Evolutionary conservation across 2,113 vertebrate species (phyloP), one percentile per base, ranked within the genome.

Genomic region (Elephas maximus): DNA sequence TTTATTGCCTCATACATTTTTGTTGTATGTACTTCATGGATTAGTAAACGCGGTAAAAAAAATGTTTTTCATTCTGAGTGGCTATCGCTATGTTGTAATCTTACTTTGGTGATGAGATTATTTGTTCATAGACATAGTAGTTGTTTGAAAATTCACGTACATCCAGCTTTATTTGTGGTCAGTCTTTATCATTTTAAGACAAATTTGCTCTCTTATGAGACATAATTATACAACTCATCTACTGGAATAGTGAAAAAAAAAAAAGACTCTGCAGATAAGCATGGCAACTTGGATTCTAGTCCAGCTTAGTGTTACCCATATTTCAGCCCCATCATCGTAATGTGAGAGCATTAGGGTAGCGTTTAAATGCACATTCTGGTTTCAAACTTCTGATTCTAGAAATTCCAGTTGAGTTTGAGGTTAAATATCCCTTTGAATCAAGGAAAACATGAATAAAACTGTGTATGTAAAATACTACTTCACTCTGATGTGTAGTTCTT

Each of bases 401-500:
- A 89, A 63, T 93, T 76, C 63, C 62, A 88, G 28, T 94, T 96
- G 14, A 26, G 60, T 95, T 88, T 79, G 57, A 87, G 14, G 69
- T 88, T 80, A 95, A 97, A 90, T 76, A 92, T 93, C 24, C 69
- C 86, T 94, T 85, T 88, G 87, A 51, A 91, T 79, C 76, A 95
- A 95, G 93, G 37, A 94, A 97, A 97, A 91, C 88, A 86, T 87
- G 30, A 91, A 86, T 78, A 57, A 74, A 74, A 93, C 71, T 85
- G 71, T 71, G 23, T 74, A 79, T 71, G 74, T 94, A 85, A 94
- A 96, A 88, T 77, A 95, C 62, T 74, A 28, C 74, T 91, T 93
- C 93, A 91, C 76, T 95, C 94, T 94, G 91, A 94, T 87, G 83
- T 71, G 83, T 78, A 81, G 87, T 65, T 78, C 90, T 97, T 89